Evolutionary conservation across 2,113 vertebrate genomes (phyloP).

Genomic region (Strix uralensis): DNA sequence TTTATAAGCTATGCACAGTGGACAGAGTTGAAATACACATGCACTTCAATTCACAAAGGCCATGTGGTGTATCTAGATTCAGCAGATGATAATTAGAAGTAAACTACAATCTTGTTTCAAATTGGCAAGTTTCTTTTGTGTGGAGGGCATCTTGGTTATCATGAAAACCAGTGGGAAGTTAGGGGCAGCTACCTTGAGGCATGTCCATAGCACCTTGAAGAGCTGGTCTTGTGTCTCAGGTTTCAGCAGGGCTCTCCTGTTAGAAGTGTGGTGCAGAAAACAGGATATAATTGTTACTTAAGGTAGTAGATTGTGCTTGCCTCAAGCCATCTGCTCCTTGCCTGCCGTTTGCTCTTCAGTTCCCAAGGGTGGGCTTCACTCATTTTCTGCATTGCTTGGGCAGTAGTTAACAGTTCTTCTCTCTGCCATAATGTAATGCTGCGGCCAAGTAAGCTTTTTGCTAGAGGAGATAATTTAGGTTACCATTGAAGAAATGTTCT

Average conservation of each 20-base stretch:
- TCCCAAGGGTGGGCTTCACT: background rate
- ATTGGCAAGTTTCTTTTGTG: background rate
- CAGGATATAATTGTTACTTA: background rate
- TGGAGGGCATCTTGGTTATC: background rate
- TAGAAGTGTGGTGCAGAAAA: background rate
- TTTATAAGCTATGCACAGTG: background rate
- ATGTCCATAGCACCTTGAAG: background rate
- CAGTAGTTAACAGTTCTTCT: background rate
- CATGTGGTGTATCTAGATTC: background rate
- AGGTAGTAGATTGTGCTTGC: background rate
- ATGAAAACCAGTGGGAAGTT: background rate
- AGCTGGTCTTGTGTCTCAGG: background rate
- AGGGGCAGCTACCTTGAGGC: background rate
- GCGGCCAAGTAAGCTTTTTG: background rate
- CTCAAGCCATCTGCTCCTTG: rapidly evolving
- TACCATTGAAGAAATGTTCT: background rate
- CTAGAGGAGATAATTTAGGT: background rate
- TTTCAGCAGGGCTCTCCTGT: background rate
- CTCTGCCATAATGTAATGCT: background rate
- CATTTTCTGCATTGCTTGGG: background rate
- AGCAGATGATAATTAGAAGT: background rate
- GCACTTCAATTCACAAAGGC: background rate
- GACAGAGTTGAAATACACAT: background rate
- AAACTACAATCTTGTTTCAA: background rate
- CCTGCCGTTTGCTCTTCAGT: background rate